Base-by-base conservation (phyloP, 2,797 vertebrate genomes). In the Falco cherrug region DNA sequence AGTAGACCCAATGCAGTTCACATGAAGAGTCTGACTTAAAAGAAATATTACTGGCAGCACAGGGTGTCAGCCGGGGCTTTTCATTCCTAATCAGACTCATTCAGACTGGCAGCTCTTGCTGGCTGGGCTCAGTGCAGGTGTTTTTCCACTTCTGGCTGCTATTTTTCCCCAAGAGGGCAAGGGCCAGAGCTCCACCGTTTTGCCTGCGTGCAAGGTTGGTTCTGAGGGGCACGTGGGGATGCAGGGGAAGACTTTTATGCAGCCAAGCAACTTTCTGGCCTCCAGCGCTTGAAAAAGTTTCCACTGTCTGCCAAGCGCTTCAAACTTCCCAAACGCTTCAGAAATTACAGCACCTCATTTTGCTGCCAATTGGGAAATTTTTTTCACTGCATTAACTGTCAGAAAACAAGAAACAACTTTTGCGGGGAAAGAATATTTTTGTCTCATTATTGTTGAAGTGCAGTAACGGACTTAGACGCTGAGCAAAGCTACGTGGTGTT, bases 261-360 rank as follows among this genome's bases (percentile, higher is more conserved):
- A 68, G 86, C 60, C 60, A 89, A 80, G 31, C 16, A 93, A 39
- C 13, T 35, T 75, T 37, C 75, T 75, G 70, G 63, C 47, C 54
- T 86, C 74, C 37, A 53, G 59, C n/a, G 79, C 80, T 84, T 87
- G 53, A 53, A 84, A 93, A 92, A 35, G 51, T 71, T 95, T 92
- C 90, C 70, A 13, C 35, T n/a, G 50, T 39, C 81, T 90, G 90
- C 88, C 84, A 82, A 95, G 68, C 15, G 37, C 71, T 90, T 76
- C 54, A 17, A 82, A 87, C 59, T 90, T 71, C 74, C 77, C 86
- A 26, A 93, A 91, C 67, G 24, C 67, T 91, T 79, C 0, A 5
- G 94, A 94, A 95, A 95, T 96, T 74, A 89, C 88, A 95, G 70
- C 45, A 90, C 84, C 64, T 84, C 15, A 5, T 60, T 90, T 89